Evolutionary conservation across 2,113 vertebrate species (phyloP), one percentile per base, ranked within the genome.

Genomic region (Hypomesus transpacificus): DNA sequence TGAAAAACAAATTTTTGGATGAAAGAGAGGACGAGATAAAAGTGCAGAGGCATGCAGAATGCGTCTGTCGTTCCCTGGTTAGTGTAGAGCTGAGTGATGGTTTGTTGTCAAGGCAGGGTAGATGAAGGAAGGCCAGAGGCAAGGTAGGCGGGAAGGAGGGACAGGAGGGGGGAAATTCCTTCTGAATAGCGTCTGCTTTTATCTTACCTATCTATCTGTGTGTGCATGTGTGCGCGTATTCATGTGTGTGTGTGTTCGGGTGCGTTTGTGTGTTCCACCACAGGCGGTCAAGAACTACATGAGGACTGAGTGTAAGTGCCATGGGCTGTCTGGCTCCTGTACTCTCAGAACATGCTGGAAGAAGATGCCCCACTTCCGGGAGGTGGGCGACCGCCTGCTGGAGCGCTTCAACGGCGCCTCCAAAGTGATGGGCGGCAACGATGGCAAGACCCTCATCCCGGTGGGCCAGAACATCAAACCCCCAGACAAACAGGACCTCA

Each of bases 301-400:
- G 92, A 90, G 95, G 84, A 97, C 95, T 9, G 97, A 99, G 73
- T 99, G 97, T 80, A 99, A 98, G 81, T 99, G 97, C 80, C 97
- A 98, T 0, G 96, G 97, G 0, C 92, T 99, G 67, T 99, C 97
- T 0, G 95, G 97, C 63, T 98, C 97, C 3, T 99, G 97, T 91
- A 96, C 95, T 0, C 85, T 99, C 80, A 89, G 95, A 24, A 99
- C 97, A 69, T 98, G 97, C 89, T 99, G 97, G 97, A 94, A 94
- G 83, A 98, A 98, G 91, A 95, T 98, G 94, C 96, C 97, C 6
- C 94, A 94, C 75, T 98, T 99, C 84, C 94, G 96, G 0, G 96
- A 98, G 82, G 96, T 98, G 63, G 97, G 97, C 1, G 92, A 96
- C 74, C 94, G 94, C 22, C 89, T 99, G 22, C 91, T 98, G 0